Evolutionary conservation across 64 coral and sea anemone genomes (phyloP).

Genomic region (Trachythela sp.): DNA sequence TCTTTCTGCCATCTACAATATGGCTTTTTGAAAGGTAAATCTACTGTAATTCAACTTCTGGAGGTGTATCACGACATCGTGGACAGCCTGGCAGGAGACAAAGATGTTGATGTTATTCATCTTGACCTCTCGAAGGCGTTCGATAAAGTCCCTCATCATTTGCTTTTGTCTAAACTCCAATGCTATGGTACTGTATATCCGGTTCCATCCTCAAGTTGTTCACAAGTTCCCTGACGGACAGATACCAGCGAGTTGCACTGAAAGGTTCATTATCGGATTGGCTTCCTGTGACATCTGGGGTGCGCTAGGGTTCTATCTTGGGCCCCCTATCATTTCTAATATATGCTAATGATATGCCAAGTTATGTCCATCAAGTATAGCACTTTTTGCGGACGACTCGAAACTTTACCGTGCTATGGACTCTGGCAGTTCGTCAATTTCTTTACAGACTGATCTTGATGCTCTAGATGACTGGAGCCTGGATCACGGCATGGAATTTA

Average conservation of each 20-base stretch:
- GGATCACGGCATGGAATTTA: not conserved
- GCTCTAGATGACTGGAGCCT: not conserved
- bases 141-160: conserved; percentile 45
- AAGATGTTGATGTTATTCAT: conserved; percentile 27
- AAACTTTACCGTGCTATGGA: not conserved
- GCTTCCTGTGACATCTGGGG: conserved; percentile 32
- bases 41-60: conserved; percentile 54
- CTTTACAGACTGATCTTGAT: not conserved
- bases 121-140: conserved; percentile 56
- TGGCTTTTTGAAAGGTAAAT: conserved; percentile 56
- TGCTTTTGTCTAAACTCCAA: conserved; percentile 31
- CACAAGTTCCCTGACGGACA: conserved; percentile 49
- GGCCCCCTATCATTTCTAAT: conserved; percentile 40
- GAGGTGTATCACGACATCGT: conserved; percentile 31
- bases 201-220: conserved; percentile 40
- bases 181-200: conserved; percentile 47
- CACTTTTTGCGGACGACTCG: not conserved
- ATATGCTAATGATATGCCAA: conserved; percentile 52
- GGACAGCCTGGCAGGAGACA: conserved; percentile 10
- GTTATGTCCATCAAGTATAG: conserved; percentile 21
- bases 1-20: conserved; percentile 30
- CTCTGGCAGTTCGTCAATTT: not conserved
- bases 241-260: conserved; percentile 49
- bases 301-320: conserved; percentile 50
- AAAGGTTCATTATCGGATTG: conserved; percentile 34